Percentiles rank a stretch among this genome's conserved stretches.
Conservation (phyloP, 2,888 invertebrate genomes). For the Carabus problematicus region DNA sequence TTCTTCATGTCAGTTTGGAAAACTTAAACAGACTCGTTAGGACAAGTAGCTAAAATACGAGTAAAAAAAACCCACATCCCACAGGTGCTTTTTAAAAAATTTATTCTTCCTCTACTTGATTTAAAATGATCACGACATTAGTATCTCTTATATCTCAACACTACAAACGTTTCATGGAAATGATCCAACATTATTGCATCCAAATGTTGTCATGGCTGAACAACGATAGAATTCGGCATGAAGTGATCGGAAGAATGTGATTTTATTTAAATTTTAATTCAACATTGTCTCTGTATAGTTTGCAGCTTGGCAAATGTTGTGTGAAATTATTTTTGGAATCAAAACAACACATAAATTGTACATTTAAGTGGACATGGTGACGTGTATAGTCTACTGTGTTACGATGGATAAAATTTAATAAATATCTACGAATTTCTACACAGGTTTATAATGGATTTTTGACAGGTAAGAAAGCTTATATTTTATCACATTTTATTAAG, state of each 20-base stretch:
- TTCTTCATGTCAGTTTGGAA: not conserved
- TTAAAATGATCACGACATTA: not conserved
- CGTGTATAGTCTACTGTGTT: no score
- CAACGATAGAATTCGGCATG: constrained; percentile 10
- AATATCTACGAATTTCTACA: not conserved
- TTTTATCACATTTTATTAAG: not conserved
- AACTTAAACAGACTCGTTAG: no score
- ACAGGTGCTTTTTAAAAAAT: not conserved
- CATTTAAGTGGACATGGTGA: not conserved
- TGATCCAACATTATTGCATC: constrained; percentile 1
- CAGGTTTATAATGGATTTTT: not conserved
- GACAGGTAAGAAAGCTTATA: not conserved
- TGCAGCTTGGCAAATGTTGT: no score
- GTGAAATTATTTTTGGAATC: not conserved
- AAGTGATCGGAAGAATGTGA: not conserved
- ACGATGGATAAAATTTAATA: not conserved
- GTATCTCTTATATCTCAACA: not conserved
- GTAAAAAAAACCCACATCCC: no score
- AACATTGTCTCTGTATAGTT: not conserved
- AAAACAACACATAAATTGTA: constrained; percentile 13
- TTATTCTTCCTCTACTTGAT: no score
- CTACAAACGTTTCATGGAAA: not conserved
- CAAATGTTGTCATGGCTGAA: not conserved
- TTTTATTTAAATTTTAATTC: constrained; percentile 4
- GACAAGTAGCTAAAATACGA: no score